Conservation (phyloP, 2,797 vertebrate genomes). For the Diglossa cyanea region DNA sequence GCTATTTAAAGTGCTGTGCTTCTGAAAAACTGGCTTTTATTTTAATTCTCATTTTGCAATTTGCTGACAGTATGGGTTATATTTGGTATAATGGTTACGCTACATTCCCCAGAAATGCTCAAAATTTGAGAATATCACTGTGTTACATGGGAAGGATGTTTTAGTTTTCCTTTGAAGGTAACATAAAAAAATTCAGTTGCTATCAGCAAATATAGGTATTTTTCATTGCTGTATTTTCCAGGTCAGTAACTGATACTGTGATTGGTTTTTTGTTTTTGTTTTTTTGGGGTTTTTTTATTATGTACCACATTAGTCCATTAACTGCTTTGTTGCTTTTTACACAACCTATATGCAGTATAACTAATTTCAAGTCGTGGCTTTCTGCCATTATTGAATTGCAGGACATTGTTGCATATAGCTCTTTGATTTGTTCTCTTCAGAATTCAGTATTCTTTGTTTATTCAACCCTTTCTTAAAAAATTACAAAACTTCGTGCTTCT, state of each 20-base stretch:
- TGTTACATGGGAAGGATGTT: not conserved
- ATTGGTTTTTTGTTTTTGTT: not conserved
- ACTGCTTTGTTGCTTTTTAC: not conserved
- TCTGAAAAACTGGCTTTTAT: not conserved
- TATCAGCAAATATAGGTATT: not conserved
- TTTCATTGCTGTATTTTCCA: not conserved
- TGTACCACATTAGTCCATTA: not conserved
- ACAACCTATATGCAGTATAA: not conserved
- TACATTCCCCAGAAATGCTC: not conserved
- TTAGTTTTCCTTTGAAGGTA: not conserved
- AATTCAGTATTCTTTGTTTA: not conserved
- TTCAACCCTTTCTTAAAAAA: not conserved
- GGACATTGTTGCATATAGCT: not conserved
- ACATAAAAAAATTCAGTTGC: not conserved
- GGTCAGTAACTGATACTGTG: not conserved
- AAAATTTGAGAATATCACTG: not conserved
- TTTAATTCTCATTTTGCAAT: not conserved
- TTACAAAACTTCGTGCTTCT: not conserved
- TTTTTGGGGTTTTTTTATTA: not conserved
- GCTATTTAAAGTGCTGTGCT: not conserved
- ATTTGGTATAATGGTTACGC: not conserved
- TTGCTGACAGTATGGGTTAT: not conserved
- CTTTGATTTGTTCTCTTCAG: not conserved
- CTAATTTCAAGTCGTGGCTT: not conserved
- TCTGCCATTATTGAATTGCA: not conserved